Conservation (phyloP, 2,888 invertebrate genomes). For the Coelinius sp. region DNA sequence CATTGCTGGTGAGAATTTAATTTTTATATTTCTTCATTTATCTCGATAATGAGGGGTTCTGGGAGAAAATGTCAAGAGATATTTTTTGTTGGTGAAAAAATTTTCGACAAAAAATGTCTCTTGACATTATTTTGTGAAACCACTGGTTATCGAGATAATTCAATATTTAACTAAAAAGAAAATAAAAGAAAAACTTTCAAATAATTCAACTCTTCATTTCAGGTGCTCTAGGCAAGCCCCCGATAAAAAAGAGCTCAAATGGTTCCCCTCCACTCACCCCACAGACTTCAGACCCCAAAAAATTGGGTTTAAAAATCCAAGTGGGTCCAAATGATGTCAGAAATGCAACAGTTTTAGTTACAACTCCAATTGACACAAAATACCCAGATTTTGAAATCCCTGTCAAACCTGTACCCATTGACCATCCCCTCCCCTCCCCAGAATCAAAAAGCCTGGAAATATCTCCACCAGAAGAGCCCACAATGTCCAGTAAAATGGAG, state of each 20-base stretch:
- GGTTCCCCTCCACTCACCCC: slow-evolving; percentile 67
- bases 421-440: slow-evolving; percentile 53
- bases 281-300: slow-evolving; percentile 60
- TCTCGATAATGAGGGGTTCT: too few relatives aligned
- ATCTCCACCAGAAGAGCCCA: slow-evolving; percentile 57
- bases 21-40: too few relatives aligned
- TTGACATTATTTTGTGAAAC: too few relatives aligned
- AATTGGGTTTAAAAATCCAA: slow-evolving; percentile 64
- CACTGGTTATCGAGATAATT: too few relatives aligned
- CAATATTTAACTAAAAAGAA: too few relatives aligned
- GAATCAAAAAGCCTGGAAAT: slow-evolving; percentile 48
- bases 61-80: too few relatives aligned
- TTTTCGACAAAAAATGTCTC: too few relatives aligned
- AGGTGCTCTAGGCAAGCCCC: slow-evolving; percentile 64
- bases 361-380: slow-evolving; percentile 66
- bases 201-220: slow-evolving; percentile 65
- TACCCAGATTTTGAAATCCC: slow-evolving; percentile 58
- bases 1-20: slow-evolving; percentile 54
- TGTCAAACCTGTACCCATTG: slow-evolving; percentile 51
- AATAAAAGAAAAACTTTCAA: too few relatives aligned
- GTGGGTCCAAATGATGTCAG: slow-evolving; percentile 67
- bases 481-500: slow-evolving; percentile 77
- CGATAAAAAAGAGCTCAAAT: slow-evolving; percentile 57
- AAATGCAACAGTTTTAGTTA: slow-evolving; percentile 67
- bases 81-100: too few relatives aligned